Evolutionary conservation across 2,888 invertebrate genomes (phyloP).

Genomic region (Plemyria rubiginata): DNA sequence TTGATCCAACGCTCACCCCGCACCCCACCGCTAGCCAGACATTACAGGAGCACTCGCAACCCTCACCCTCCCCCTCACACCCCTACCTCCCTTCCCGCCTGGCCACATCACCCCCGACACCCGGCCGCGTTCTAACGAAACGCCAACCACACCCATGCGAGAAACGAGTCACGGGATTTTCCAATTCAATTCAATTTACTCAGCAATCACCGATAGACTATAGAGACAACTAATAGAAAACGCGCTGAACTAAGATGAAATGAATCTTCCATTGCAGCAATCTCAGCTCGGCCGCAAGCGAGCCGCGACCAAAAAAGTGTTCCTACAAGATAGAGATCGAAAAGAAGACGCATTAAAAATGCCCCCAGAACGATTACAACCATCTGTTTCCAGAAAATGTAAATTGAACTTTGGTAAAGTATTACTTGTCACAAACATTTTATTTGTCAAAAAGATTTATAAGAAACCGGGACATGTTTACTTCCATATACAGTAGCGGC

Average conservation of each 20-base stretch:
- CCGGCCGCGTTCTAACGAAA: slow-evolving; percentile 57
- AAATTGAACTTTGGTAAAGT: slow-evolving; percentile 39
- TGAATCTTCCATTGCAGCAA: slow-evolving; percentile 10
- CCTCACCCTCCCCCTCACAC: slow-evolving; percentile 57
- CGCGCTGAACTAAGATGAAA: slow-evolving; percentile 34
- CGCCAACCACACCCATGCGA: slow-evolving; percentile 79
- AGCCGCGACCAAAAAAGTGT: slow-evolving; percentile 17
- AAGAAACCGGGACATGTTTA: slow-evolving; percentile 67
- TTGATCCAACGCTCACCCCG: slow-evolving; percentile 69
- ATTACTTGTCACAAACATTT: slow-evolving; percentile 59
- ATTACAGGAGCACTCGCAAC: slow-evolving; percentile 71
- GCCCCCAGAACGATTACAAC: slow-evolving; percentile 32
- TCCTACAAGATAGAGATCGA: slow-evolving; percentile 23
- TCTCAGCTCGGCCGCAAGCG: slow-evolving; percentile 8
- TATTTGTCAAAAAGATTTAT: slow-evolving; percentile 66
- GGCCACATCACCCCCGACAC: slow-evolving; percentile 54
- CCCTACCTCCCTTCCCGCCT: slow-evolving; percentile 45
- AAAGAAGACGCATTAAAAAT: slow-evolving; percentile 28
- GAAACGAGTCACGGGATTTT: slow-evolving; percentile 81
- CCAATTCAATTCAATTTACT: slow-evolving; percentile 81
- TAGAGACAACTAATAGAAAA: slow-evolving; percentile 48
- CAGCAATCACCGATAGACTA: slow-evolving; percentile 51
- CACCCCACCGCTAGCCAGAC: slow-evolving; percentile 63
- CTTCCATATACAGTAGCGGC: slow-evolving; percentile 75
- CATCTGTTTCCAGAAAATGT: slow-evolving; percentile 49